Conservation (phyloP, 2,888 invertebrate species). For the Lymantria monacha region DNA sequence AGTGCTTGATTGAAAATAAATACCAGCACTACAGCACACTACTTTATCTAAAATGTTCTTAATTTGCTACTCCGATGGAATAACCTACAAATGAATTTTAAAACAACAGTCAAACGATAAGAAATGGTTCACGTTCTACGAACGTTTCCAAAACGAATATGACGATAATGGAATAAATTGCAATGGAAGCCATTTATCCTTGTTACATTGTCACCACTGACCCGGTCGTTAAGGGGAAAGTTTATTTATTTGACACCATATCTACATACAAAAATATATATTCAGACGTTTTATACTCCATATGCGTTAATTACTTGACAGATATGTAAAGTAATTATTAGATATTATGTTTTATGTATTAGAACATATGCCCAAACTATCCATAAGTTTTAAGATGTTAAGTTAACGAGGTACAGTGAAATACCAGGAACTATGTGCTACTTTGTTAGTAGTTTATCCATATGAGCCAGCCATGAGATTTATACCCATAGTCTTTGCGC, state of each 20-base stretch:
- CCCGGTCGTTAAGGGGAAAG: slow-evolving; percentile 30
- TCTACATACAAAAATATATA: slow-evolving; percentile 28
- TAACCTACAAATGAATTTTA: slow-evolving; percentile 1
- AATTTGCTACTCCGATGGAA: slow-evolving; percentile 8
- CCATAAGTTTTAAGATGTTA: too few species aligned
- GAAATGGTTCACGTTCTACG: slow-evolving; percentile 34
- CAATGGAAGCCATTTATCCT: slow-evolving; percentile 53
- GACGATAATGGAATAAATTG: slow-evolving; percentile 50
- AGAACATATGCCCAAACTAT: too few species aligned
- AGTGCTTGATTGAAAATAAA: too few species aligned
- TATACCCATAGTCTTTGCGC: too few species aligned
- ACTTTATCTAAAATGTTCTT: too few species aligned
- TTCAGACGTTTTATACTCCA: not conserved
- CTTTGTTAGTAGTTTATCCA: too few species aligned
- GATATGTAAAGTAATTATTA: too few species aligned
- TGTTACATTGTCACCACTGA: slow-evolving; percentile 48
- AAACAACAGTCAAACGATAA: slow-evolving; percentile 32
- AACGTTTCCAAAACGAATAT: slow-evolving; percentile 37
- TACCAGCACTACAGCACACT: too few species aligned
- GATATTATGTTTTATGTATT: too few species aligned
- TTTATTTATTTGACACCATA: slow-evolving; percentile 33
- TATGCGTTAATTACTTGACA: not conserved
- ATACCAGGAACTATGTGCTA: too few species aligned
- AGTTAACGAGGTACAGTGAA: too few species aligned
- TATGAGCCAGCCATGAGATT: too few species aligned